Evolutionary conservation across 2,113 vertebrate species (phyloP).

Genomic region (Agelaius phoeniceus): DNA sequence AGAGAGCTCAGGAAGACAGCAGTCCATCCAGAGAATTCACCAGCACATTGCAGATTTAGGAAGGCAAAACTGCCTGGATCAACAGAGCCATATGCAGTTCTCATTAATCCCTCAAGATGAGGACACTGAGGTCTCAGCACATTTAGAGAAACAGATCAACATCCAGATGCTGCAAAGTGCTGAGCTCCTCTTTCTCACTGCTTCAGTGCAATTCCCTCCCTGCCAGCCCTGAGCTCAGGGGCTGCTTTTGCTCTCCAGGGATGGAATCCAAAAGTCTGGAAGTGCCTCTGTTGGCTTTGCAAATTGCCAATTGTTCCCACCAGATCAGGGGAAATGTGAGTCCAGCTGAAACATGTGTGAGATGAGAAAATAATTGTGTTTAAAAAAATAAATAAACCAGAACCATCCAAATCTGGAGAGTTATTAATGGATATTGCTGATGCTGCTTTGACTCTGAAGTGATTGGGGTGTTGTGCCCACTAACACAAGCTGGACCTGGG

Average conservation of each 20-base stretch:
- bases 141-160: not conserved
- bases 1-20: not conserved
- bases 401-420: not conserved
- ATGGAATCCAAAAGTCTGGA: not conserved
- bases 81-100: not conserved
- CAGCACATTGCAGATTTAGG: not conserved
- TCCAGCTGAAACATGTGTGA: not conserved
- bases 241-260: not conserved
- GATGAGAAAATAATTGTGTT: not conserved
- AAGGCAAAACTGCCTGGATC: not conserved
- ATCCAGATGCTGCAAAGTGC: not conserved
- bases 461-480: not conserved
- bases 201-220: not conserved
- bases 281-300: not conserved
- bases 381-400: rapidly evolving
- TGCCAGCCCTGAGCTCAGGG: not conserved
- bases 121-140: not conserved
- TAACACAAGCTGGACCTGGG: not conserved
- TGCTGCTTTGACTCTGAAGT: not conserved
- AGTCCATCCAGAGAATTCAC: not conserved
- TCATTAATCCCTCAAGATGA: not conserved
- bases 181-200: not conserved
- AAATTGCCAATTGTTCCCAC: not conserved
- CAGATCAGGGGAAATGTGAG: not conserved
- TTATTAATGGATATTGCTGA: not conserved